A percentile compares a stretch with the other conserved stretches of the same genome.
These are phyloP conservation scores for Drosophila macrothrix DNA, from an alignment of 2,888 invertebrate species.

Conservation along the genomic window DNA sequence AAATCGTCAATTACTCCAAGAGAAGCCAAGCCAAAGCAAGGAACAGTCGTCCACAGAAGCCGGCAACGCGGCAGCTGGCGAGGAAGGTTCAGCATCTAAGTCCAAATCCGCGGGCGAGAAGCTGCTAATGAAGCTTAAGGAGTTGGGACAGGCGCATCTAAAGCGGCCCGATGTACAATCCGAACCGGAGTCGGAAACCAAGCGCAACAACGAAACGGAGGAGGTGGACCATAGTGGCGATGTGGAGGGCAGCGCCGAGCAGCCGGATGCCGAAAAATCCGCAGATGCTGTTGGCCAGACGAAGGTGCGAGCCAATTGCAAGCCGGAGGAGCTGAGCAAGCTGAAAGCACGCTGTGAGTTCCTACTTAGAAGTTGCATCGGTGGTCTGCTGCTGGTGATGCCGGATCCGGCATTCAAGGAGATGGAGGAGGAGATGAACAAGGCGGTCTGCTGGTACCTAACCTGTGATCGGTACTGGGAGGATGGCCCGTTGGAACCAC, in stretches of 20 bases:
- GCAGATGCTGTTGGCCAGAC: slow-evolving; percentile 52
- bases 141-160: slow-evolving; percentile 63
- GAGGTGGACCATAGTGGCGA: slow-evolving; percentile 51
- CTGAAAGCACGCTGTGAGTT: slow-evolving; percentile 90
- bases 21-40: slow-evolving; percentile 82
- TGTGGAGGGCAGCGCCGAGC: slow-evolving; percentile 54
- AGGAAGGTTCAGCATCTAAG: slow-evolving; percentile 63
- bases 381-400: slow-evolving; percentile 91
- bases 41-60: slow-evolving; percentile 49
- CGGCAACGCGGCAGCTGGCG: slow-evolving; percentile 14
- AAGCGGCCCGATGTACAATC: slow-evolving; percentile 26
- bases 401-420: slow-evolving; percentile 94
- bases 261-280: slow-evolving; percentile 30
- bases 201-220: slow-evolving; percentile 60
- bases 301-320: slow-evolving; percentile 91
- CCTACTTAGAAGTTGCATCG: slow-evolving; percentile 93
- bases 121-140: slow-evolving; percentile 68
- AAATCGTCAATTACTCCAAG: slow-evolving; percentile 84
- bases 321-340: slow-evolving; percentile 91
- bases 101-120: slow-evolving; percentile 70
- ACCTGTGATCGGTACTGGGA: slow-evolving; percentile 97
- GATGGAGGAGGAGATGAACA: slow-evolving; percentile 95
- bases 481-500: slow-evolving; percentile 90
- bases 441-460: slow-evolving; percentile 95
- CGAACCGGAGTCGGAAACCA: slow-evolving; percentile 20